A percentile compares a stretch with the other conserved stretches of the same genome.
These are phyloP conservation scores for Phortica magna DNA, from an alignment of 2,888 invertebrate species.

Conservation along the genomic window DNA sequence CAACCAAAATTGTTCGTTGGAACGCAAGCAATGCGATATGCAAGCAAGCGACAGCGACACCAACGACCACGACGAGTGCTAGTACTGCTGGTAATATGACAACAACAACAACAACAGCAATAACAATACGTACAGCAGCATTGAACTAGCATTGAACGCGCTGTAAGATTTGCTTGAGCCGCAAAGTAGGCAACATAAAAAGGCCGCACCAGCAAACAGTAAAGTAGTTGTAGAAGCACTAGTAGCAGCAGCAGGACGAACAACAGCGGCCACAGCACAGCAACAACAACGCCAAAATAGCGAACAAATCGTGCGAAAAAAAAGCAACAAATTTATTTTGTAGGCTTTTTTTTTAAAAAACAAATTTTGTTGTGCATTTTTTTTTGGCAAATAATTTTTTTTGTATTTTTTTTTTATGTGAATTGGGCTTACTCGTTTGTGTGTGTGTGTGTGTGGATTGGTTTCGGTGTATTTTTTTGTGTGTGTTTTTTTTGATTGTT, in stretches of 20 bases:
- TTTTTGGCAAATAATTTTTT: background rate
- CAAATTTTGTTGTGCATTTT: constrained; percentile 11
- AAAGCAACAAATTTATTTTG: background rate
- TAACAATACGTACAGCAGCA: background rate
- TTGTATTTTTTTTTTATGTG: constrained; percentile 9
- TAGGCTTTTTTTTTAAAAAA: constrained; percentile 7
- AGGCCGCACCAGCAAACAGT: background rate
- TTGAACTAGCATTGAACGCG: too few species aligned
- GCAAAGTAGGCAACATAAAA: constrained; percentile 17
- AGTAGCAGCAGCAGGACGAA: background rate
- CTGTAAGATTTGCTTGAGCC: constrained; percentile 7
- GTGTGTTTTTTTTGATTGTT: constrained; percentile 4
- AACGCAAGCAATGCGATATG: constrained; percentile 40
- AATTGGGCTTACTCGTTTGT: too few species aligned
- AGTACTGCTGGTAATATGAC: background rate
- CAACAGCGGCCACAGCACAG: background rate
- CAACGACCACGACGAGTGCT: background rate
- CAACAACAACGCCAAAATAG: background rate
- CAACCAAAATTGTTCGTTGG: constrained; percentile 65
- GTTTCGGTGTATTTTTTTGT: constrained; percentile 18
- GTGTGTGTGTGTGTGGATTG: too few species aligned
- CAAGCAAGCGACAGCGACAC: constrained; percentile 1
- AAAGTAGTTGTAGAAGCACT: background rate
- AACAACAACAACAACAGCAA: background rate
- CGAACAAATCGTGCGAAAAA: background rate